A percentile compares a stretch with the other conserved stretches of the same genome.
Conservation (phyloP, 1,140 invertebrate species). For the Diachasma alloeum region DNA sequence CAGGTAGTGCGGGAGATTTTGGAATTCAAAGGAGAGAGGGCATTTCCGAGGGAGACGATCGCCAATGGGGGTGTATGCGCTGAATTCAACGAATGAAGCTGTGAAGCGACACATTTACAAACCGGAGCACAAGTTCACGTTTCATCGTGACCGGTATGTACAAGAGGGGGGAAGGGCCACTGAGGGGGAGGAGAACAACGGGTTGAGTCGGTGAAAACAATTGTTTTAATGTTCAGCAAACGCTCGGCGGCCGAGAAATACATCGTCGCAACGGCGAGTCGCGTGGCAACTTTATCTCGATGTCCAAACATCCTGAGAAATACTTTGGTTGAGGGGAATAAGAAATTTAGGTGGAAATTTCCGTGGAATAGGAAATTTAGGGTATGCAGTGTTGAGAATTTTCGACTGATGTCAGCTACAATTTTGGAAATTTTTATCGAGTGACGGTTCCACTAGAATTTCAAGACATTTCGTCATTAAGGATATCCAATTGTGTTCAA, state of each 20-base stretch:
- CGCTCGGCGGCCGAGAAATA: conserved; percentile 4
- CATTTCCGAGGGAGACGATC: neutral
- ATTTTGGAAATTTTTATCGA: too few relatives aligned
- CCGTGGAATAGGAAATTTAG: too few relatives aligned
- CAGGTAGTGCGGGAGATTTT: neutral
- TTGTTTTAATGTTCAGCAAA: conserved; percentile 9
- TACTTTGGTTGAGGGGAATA: too few relatives aligned
- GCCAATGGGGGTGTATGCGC: neutral
- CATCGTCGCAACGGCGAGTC: neutral
- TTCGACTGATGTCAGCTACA: too few relatives aligned
- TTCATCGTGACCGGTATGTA: conserved; percentile 20
- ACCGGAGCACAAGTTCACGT: conserved; percentile 36
- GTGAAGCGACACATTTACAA: conserved; percentile 37
- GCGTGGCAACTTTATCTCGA: conserved; percentile 4
- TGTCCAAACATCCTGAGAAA: neutral
- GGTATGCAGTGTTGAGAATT: too few relatives aligned
- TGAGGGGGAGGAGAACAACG: neutral
- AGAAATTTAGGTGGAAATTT: too few relatives aligned
- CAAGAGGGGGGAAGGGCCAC: neutral
- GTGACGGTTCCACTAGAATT: too few relatives aligned
- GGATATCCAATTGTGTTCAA: too few relatives aligned
- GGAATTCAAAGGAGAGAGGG: neutral
- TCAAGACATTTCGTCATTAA: too few relatives aligned
- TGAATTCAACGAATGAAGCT: conserved; percentile 28
- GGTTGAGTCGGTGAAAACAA: conserved; percentile 10